Conservation (phyloP, 2,113 vertebrate genomes). For the Eudorcas thomsonii region DNA sequence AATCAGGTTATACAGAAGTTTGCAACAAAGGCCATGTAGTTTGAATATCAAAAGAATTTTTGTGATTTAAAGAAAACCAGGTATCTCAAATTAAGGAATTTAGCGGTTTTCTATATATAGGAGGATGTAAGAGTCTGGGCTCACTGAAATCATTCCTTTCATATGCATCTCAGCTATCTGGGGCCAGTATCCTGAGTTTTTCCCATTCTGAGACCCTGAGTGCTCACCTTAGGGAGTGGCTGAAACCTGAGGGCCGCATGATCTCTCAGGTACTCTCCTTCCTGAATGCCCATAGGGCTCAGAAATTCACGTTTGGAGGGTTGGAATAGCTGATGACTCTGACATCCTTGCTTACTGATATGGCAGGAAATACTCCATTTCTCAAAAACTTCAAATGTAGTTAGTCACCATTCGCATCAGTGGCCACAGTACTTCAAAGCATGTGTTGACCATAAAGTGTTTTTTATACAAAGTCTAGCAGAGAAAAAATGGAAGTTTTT, state of each 20-base stretch:
- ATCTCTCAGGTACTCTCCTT: neutral
- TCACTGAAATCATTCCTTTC: neutral
- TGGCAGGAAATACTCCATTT: neutral
- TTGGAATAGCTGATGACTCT: neutral
- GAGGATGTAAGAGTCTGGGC: neutral
- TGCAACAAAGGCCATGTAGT: neutral
- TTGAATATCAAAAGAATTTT: neutral
- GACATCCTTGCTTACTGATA: neutral
- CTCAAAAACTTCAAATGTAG: neutral
- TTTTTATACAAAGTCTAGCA: neutral
- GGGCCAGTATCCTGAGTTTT: neutral
- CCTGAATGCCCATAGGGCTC: neutral
- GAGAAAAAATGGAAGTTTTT: neutral
- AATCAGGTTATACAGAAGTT: neutral
- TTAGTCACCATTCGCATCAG: neutral
- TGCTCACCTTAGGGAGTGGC: neutral
- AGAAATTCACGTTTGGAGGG: neutral
- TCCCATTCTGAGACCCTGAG: neutral
- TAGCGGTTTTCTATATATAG: neutral
- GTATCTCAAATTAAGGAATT: neutral
- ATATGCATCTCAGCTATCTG: neutral
- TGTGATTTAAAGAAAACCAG: neutral
- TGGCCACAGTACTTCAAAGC: neutral
- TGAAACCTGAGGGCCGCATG: neutral
- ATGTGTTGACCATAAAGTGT: neutral